Base-by-base conservation (phyloP, 2,888 invertebrate species). In the Allolobophora icterica region DNA sequence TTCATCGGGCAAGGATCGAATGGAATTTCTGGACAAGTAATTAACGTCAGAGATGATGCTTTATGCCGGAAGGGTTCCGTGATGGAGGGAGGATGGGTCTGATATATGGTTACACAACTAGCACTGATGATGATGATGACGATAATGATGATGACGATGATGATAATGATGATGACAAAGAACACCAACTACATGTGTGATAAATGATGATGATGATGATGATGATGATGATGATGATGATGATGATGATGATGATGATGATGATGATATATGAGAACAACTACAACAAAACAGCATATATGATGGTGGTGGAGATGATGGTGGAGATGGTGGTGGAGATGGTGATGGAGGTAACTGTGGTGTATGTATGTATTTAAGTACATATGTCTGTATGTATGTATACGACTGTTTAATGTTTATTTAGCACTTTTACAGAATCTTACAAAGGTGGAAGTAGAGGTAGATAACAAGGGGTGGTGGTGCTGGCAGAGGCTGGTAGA, bases 1-100 rank as follows among this genome's bases (percentile, higher is more conserved):
- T n/a, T 71, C 71, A 71, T 71, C 71, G n/a, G 8, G 71, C n/a
- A 11, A 30, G 0, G n/a, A n/a, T n/a, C 71, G 30, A 71, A 71
- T 30, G 71, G n/a, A 71, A 71, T 71, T n/a, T 71, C 71, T 71
- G 71, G 71, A 71, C 71, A 71, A 71, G 71, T 71, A 71, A 71
- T 71, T 71, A 71, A 71, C 71, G n/a, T 71, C 71, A 30, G 30
- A 30, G 30, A 71, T n/a, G 71, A 71, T 71, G 71, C n/a, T 71
- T 71, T 71, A 71, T n/a, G 71, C 71, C 71, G 30, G 71, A 71
- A n/a, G 71, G 71, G 71, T 71, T 71, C 6, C 0, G n/a, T 8
- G 13, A 11, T 71, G 6, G 71, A 24, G 52, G 13, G 42, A 24
- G 52, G 52, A 52, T 21, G 52, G 13, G 21, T 52, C 71, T 71